These are phyloP conservation scores for Axinella damicornis DNA, from an alignment of 37 sponge, comb jelly and placozoan genomes.

Conservation along the genomic window DNA sequence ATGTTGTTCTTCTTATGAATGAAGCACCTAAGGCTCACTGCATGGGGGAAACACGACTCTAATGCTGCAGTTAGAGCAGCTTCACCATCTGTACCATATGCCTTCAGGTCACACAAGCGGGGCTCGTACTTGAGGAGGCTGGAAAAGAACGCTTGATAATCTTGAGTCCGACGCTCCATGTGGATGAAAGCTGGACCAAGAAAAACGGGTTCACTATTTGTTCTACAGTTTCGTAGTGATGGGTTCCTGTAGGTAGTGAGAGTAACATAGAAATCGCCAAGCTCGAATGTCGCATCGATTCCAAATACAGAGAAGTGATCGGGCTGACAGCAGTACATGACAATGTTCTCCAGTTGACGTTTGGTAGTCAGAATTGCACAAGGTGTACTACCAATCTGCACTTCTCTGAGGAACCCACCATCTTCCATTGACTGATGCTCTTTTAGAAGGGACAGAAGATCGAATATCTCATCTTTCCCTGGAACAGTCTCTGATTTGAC, in stretches of 20 bases:
- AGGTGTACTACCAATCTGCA: constrained; percentile 7
- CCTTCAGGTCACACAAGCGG: no score
- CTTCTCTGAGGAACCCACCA: constrained; percentile 28
- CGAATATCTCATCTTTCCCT: constrained; percentile 34
- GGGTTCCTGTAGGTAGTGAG: constrained; percentile 30
- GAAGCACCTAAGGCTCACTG: constrained; percentile 49
- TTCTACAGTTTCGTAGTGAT: background rate
- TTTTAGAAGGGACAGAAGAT: constrained; percentile 11
- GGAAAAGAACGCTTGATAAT: constrained; percentile 32
- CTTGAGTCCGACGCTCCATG: constrained; percentile 49
- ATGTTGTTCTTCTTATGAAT: constrained; percentile 52
- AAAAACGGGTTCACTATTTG: constrained; percentile 28
- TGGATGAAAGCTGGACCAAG: constrained; percentile 50
- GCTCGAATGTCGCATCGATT: constrained; percentile 40
- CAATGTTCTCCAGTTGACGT: constrained; percentile 11
- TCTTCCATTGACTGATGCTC: constrained; percentile 8
- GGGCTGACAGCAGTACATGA: constrained; percentile 17
- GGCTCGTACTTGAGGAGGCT: constrained; percentile 30
- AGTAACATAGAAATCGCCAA: constrained; percentile 43
- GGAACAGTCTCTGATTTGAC: background rate
- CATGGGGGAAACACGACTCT: constrained; percentile 39
- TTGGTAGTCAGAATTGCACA: constrained; percentile 16
- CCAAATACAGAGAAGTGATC: constrained; percentile 17
- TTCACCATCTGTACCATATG: constrained; percentile 67
- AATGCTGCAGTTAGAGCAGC: constrained; percentile 34